These are phyloP conservation scores for Ditylenchus weischeri DNA, from an alignment of 2,888 invertebrate species.

Conservation along the genomic window DNA sequence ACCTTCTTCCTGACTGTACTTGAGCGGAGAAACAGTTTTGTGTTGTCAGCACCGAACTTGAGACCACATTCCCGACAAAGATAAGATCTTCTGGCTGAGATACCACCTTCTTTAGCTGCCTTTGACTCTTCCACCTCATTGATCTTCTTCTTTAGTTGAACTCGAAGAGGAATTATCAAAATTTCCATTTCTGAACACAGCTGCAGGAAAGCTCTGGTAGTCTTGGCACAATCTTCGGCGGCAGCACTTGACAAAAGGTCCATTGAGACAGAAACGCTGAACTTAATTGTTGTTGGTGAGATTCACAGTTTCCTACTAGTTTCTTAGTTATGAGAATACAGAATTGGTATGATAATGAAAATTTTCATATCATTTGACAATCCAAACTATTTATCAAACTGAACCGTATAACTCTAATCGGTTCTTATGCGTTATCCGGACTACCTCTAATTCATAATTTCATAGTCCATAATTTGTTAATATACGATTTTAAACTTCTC, in stretches of 20 bases:
- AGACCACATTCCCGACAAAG: slow-evolving; percentile 11
- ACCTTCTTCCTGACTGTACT: neutral
- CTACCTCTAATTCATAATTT: too few species aligned
- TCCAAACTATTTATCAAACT: too few species aligned
- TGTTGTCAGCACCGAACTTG: slow-evolving; percentile 1
- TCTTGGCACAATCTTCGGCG: neutral
- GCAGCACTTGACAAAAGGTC: neutral
- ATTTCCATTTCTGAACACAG: neutral
- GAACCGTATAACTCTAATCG: too few species aligned
- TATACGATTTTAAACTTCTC: too few species aligned
- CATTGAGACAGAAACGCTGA: too few species aligned
- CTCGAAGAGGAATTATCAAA: slow-evolving; percentile 3
- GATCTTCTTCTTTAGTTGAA: slow-evolving; percentile 6
- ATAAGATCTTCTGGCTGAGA: neutral
- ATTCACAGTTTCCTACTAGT: too few species aligned
- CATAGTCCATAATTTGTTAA: too few species aligned
- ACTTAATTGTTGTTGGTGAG: too few species aligned
- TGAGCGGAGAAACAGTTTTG: neutral
- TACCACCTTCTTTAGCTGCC: neutral
- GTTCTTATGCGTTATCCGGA: too few species aligned
- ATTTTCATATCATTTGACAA: too few species aligned
- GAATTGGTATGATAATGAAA: too few species aligned
- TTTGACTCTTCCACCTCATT: neutral
- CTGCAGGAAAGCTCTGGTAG: neutral
- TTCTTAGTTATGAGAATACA: too few species aligned